Conservation (phyloP, 2,113 vertebrate species). For the Psilopogon haemacephalus region DNA sequence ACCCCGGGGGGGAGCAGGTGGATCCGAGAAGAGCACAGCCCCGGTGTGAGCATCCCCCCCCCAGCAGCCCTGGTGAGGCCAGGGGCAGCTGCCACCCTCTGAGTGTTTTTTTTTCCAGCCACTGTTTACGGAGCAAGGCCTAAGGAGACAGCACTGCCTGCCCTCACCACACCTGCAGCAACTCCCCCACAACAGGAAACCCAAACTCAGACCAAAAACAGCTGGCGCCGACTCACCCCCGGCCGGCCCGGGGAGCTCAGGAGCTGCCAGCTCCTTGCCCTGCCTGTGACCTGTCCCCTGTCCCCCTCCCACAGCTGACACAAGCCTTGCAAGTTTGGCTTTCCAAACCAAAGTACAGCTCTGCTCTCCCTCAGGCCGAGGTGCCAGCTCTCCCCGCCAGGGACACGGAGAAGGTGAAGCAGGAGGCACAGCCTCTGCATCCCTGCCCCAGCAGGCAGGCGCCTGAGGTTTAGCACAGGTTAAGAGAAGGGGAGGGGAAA, state of each 20-base stretch:
- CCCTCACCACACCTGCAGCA: not conserved
- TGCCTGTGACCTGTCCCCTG: not conserved
- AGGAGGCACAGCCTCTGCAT: not conserved
- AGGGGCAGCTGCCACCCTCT: not conserved
- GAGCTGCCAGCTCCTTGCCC: not conserved
- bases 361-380: conserved; percentile 45
- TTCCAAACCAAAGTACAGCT: conserved; percentile 4
- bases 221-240: not conserved
- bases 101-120: not conserved
- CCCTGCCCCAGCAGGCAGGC: not conserved
- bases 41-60: no score
- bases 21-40: not conserved
- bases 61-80: not conserved
- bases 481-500: conserved; percentile 51
- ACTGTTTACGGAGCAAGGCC: conserved; percentile 22
- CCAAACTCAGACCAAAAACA: not conserved
- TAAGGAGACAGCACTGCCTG: not conserved
- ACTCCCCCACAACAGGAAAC: conserved; percentile 52
- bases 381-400: conserved; percentile 50
- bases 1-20: not conserved
- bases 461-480: conserved; percentile 45
- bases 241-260: accelerated
- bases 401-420: not conserved
- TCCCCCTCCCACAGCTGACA: not conserved
- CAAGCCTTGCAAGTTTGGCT: not conserved